phyloP scores from a whole-genome alignment of 2,888 invertebrate species.

The Lasioglossum villosulum region DNA sequence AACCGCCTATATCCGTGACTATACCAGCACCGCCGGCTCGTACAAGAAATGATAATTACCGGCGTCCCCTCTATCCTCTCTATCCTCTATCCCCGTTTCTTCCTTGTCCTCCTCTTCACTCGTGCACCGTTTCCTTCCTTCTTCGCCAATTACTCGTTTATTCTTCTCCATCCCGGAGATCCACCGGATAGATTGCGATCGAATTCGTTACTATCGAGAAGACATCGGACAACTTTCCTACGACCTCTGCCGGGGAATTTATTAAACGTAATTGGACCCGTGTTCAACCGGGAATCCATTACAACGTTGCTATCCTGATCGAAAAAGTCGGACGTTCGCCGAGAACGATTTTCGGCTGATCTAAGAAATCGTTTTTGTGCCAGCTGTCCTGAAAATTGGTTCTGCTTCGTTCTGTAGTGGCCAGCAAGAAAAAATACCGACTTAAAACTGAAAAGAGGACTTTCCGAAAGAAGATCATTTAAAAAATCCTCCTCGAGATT shows the following conservation, averaged over 20 bases:
- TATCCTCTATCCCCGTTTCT: conserved; percentile 31
- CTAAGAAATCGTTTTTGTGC: neutral
- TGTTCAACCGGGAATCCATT: neutral
- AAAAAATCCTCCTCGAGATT: neutral
- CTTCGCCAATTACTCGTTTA: conserved; percentile 40
- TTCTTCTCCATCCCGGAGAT: conserved; percentile 27
- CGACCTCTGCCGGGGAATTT: neutral
- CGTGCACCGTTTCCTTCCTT: conserved; percentile 44
- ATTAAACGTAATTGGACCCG: conserved; percentile 18
- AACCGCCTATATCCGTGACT: conserved; percentile 74
- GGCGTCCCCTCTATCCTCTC: conserved; percentile 46
- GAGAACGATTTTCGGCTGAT: neutral
- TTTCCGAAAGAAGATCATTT: neutral
- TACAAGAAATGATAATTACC: conserved; percentile 80
- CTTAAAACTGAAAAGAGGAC: neutral
- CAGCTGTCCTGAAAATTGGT: neutral
- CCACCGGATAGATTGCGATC: conserved; percentile 31
- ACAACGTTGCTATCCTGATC: neutral
- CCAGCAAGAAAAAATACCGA: neutral
- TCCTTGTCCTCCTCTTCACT: conserved; percentile 45
- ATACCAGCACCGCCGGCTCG: conserved; percentile 70
- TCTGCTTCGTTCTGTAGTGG: neutral
- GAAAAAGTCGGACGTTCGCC: neutral
- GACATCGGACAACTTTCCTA: conserved; percentile 15
- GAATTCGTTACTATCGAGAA: neutral